phyloP scores from a whole-genome alignment of 2,113 vertebrate species.

The Syrmaticus mikado region DNA sequence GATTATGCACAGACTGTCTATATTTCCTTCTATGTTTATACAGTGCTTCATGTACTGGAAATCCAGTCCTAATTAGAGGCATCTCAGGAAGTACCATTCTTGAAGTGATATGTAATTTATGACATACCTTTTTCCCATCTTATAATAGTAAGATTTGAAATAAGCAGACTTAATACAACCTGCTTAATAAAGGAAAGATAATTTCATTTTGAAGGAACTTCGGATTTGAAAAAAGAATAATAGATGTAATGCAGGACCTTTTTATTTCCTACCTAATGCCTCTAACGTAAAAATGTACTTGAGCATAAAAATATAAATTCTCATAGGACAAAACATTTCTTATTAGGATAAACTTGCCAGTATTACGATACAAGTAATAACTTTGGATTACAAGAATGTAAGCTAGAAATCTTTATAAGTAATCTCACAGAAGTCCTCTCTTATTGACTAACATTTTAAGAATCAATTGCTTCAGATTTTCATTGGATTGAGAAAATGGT shows the following conservation, averaged over 20 bases:
- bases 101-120: conserved; percentile 11
- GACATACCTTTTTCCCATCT: background rate
- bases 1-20: background rate
- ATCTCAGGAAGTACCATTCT: background rate
- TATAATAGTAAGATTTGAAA: conserved; percentile 6
- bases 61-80: background rate
- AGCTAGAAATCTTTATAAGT: conserved; percentile 62
- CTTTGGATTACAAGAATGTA: conserved; percentile 39
- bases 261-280: conserved; percentile 56
- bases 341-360: conserved; percentile 63
- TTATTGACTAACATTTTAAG: conserved; percentile 59
- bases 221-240: conserved; percentile 43
- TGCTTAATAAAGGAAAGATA: conserved; percentile 17
- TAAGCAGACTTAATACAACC: conserved; percentile 45
- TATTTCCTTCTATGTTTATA: background rate
- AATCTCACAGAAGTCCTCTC: conserved; percentile 47
- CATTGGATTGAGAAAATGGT: conserved; percentile 28
- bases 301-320: conserved; percentile 62
- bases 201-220: background rate
- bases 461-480: conserved; percentile 43
- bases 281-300: conserved; percentile 70
- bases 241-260: background rate
- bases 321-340: conserved; percentile 55
- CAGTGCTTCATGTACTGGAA: background rate
- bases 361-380: conserved; percentile 58